Evolutionary conservation across 2,888 invertebrate genomes (phyloP), one percentile per base, ranked within the genome.

Genomic region (Dicranocentrus wangi): DNA sequence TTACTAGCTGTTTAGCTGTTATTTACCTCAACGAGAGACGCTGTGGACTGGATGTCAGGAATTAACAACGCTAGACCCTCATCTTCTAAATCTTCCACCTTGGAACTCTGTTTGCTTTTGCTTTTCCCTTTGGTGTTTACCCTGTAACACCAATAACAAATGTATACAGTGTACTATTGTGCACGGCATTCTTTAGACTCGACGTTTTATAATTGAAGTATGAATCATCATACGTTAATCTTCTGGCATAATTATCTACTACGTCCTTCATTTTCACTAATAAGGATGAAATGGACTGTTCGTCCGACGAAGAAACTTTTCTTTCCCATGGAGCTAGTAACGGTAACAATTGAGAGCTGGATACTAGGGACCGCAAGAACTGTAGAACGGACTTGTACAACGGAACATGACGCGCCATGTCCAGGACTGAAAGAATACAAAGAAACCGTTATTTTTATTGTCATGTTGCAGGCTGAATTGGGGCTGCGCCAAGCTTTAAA

Each of bases 331-430:
- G 93, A 83, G 93, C 89, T 19, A 95, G 88, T 63, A 95, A 89
- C 43, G 92, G 90, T 2, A 93, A 91, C 75, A 93, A 88, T 86
- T 91, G 91, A 87, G 90, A 89, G 90, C 89, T 89, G 2, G 92
- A 93, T 23, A 93, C 93, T 88, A 93, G 90, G 0, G 95, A 94
- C 84, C 97, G 92, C 82, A 96, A 91, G 84, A 95, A 90, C 86
- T 94, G 93, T 87, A 97, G 90, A 87, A 97, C 93, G 85, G 95
- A 93, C 86, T 94, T 92, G 90, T 97, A 97, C 87, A 97, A 91
- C 27, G 97, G 96, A 89, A 97, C 96, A 90, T 97, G 97, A 19
- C 97, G 92, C n/a, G 97, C 96, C 94, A 98, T 97, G 90, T 98
- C 97, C 89, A 98, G 90, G 86, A 97, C 97, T 90, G 88, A n/a